Evolutionary conservation across 2,797 vertebrate species (phyloP).

Genomic region (Limnodromus scolopaceus): DNA sequence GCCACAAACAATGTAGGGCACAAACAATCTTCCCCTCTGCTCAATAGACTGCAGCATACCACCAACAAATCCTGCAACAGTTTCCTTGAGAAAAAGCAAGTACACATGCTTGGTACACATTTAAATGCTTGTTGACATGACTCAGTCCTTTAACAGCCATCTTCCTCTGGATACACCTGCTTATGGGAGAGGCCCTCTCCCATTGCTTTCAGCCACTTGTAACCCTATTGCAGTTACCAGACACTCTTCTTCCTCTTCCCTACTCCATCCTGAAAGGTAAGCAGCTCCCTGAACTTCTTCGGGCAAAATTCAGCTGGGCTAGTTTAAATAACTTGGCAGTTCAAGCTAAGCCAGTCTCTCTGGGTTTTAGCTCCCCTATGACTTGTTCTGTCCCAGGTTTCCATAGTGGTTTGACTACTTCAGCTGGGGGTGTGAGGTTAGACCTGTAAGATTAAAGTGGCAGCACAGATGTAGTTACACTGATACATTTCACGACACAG

Average conservation of each 20-base stretch:
- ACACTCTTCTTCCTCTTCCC: not conserved
- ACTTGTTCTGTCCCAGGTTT: not conserved
- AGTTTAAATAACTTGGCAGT: not conserved
- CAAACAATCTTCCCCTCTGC: not conserved
- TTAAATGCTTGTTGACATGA: not conserved
- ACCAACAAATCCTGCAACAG: not conserved
- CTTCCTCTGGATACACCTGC: not conserved
- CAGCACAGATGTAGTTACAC: not conserved
- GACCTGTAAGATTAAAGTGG: not conserved
- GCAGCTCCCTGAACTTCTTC: not conserved
- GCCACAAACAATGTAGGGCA: not conserved
- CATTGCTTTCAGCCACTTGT: not conserved
- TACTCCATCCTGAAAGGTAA: not conserved
- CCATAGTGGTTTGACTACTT: not conserved
- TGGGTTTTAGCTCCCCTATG: not conserved
- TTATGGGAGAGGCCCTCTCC: not conserved
- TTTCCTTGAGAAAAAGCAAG: not conserved
- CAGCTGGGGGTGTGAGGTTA: not conserved
- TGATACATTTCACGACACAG: not conserved
- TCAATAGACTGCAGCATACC: not conserved
- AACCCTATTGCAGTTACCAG: not conserved
- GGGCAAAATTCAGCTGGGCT: not conserved
- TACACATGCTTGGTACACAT: not conserved
- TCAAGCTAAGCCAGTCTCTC: constrained; percentile 36
- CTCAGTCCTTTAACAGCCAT: not conserved